Percentiles rank a stretch among this genome's conserved stretches.
These are phyloP conservation scores for Passer domesticus DNA, from an alignment of 2,113 vertebrate species.

Conservation along the genomic window DNA sequence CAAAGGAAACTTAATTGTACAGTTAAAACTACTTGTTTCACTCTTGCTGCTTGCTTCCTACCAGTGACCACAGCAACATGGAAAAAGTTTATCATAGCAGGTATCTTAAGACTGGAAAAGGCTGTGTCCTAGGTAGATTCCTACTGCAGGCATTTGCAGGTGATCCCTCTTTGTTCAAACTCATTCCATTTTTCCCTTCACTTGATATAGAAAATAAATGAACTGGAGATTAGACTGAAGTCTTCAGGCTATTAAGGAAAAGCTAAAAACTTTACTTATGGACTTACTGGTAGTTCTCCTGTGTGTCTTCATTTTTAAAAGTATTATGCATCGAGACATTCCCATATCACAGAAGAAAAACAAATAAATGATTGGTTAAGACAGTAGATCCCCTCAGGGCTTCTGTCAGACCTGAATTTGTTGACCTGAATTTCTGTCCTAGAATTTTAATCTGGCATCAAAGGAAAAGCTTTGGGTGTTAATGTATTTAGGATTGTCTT, in stretches of 20 bases:
- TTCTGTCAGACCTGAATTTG: not conserved
- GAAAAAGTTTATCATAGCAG: not conserved
- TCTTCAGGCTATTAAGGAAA: not conserved
- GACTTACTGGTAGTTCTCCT: not conserved
- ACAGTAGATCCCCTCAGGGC: constrained; percentile 12
- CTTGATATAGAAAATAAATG: constrained; percentile 22
- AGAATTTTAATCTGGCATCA: not conserved
- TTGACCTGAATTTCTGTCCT: constrained; percentile 23
- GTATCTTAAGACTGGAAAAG: not conserved
- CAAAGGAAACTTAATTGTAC: not conserved
- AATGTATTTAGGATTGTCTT: not conserved
- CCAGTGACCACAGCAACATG: not conserved
- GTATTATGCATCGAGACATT: not conserved
- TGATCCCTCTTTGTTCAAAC: not conserved
- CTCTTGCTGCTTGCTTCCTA: not conserved
- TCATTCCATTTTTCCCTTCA: constrained; percentile 3
- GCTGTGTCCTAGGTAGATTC: not conserved
- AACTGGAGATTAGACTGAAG: not conserved
- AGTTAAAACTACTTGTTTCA: not conserved
- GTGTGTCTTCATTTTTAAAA: not conserved
- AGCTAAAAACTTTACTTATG: not conserved
- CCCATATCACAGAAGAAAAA: not conserved
- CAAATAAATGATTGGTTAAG: constrained; percentile 18
- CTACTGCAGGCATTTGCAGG: not conserved
- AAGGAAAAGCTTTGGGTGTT: not conserved